Evolutionary conservation across 1,140 invertebrate species (phyloP).

Genomic region (Conus betulinus): DNA sequence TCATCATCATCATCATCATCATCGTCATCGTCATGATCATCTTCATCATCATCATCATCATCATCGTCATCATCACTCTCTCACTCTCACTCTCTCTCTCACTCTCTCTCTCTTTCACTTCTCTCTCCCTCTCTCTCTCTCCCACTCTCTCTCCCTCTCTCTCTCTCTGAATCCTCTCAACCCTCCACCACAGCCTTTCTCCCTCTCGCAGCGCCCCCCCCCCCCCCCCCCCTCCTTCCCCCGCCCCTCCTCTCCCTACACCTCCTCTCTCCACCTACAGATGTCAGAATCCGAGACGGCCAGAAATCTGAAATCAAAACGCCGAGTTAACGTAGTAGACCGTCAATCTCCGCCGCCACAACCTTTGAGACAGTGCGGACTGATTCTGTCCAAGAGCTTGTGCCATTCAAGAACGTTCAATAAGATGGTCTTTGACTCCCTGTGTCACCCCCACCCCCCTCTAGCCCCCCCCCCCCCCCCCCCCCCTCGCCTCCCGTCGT

Average conservation of each 20-base stretch:
- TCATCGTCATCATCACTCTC: neutral
- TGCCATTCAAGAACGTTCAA: no score
- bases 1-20: no score
- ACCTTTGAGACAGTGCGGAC: no score
- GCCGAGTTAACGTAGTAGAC: no score
- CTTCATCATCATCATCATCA: no score
- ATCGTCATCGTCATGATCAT: no score
- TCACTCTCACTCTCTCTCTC: neutral
- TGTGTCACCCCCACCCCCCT: neutral
- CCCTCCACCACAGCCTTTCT: no score
- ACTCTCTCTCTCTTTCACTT: constrained; percentile 10
- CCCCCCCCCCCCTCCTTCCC: no score
- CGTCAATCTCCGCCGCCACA: neutral
- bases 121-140: constrained; percentile 14
- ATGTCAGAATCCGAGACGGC: no score
- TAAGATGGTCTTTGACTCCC: neutral
- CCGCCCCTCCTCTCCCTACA: neutral
- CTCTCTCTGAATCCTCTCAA: neutral
- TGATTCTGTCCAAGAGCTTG: no score
- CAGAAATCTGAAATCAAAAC: no score
- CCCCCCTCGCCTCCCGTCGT: neutral
- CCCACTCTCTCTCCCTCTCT: constrained; percentile 7
- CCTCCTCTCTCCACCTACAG: neutral
- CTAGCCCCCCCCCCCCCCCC: neutral
- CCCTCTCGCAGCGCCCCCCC: neutral